A percentile compares a stretch with the other conserved stretches of the same genome.
These are phyloP conservation scores for Trididemnum clinides DNA, from an alignment of 23 tunicate species.

Conservation along the genomic window DNA sequence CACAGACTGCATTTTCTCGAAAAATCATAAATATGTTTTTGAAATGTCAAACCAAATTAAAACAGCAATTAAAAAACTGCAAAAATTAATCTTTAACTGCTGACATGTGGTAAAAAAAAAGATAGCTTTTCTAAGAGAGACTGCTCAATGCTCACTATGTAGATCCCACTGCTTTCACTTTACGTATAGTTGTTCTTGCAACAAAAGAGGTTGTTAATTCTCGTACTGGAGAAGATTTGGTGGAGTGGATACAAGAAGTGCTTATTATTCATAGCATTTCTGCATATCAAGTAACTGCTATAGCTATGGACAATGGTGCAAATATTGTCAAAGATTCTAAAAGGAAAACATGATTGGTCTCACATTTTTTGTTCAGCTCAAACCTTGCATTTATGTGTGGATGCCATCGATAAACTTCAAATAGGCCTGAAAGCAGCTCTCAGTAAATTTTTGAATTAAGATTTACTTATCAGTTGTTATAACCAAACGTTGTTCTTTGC, in stretches of 20 bases:
- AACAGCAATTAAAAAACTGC: too few relatives aligned
- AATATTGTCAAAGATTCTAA: neutral
- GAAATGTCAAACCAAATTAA: too few relatives aligned
- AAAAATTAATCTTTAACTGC: too few relatives aligned
- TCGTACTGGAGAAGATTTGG: neutral
- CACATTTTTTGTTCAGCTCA: constrained; percentile 1
- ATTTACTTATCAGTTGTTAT: too few relatives aligned
- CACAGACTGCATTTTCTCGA: too few relatives aligned
- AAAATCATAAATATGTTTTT: too few relatives aligned
- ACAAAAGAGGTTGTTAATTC: neutral
- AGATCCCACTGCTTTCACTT: neutral
- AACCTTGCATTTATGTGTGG: neutral
- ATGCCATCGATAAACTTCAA: neutral
- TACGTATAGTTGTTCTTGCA: neutral
- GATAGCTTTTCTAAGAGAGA: neutral
- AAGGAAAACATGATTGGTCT: neutral
- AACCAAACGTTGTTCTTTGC: too few relatives aligned
- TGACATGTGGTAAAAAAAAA: neutral
- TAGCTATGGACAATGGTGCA: neutral
- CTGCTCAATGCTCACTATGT: neutral
- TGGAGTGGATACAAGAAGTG: neutral
- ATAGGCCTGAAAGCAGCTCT: constrained; percentile 1
- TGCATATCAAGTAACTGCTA: neutral
- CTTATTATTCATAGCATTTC: neutral
- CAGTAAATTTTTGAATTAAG: neutral